Conservation (phyloP, 1,140 invertebrate genomes). For the Marisa cornuarietis region DNA sequence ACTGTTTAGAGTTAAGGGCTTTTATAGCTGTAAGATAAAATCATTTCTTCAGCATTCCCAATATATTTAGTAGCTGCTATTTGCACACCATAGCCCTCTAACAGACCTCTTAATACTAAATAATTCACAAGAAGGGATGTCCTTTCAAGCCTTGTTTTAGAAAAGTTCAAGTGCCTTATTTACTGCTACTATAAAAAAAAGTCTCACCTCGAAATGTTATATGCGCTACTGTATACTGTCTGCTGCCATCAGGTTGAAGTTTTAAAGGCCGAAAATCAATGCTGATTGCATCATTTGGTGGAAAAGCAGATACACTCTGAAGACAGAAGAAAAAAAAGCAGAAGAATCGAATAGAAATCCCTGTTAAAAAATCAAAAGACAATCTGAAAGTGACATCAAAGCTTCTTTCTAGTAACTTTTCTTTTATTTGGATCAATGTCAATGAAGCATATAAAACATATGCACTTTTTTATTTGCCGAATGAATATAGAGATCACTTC, state of each 20-base stretch:
- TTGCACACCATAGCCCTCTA: too few species aligned
- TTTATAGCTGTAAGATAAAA: conserved; percentile 60
- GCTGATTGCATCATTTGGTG: conserved; percentile 67
- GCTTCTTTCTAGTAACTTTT: too few species aligned
- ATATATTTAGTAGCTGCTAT: too few species aligned
- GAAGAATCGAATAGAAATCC: too few species aligned
- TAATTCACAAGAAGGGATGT: too few species aligned
- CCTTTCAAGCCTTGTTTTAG: too few species aligned
- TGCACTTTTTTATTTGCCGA: background rate
- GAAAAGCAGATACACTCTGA: conserved; percentile 65
- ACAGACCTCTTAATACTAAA: too few species aligned
- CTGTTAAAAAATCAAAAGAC: too few species aligned
- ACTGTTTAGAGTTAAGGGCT: conserved; percentile 65
- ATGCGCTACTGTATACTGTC: conserved; percentile 75
- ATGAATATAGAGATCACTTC: background rate
- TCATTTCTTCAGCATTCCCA: too few species aligned
- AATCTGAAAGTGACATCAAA: too few species aligned
- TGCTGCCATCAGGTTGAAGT: conserved; percentile 73
- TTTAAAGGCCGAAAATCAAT: conserved; percentile 71
- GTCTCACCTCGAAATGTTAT: conserved; percentile 82
- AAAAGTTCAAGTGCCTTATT: too few species aligned
- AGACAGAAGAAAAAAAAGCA: background rate
- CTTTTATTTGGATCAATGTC: background rate
- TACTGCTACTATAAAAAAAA: background rate
- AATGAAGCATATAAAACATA: background rate